A percentile compares a stretch with the other conserved stretches of the same genome.
Evolutionary conservation across 2,888 invertebrate genomes (phyloP).

Genomic region (Cistogaster globosa): DNA sequence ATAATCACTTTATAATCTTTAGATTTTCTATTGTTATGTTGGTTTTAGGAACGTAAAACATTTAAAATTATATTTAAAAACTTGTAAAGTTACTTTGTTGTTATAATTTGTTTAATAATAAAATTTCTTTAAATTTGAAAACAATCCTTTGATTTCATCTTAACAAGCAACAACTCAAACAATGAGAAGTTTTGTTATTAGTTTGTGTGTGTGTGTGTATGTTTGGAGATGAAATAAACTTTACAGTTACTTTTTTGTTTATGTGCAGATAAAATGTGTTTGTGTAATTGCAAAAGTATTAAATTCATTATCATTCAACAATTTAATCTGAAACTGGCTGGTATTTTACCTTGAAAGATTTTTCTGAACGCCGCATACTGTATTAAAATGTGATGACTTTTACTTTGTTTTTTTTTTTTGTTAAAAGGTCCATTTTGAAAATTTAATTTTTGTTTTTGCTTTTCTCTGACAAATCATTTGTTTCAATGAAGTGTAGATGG

Average conservation of each 20-base stretch:
- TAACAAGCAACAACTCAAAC: conserved; percentile 25
- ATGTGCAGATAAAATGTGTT: neutral
- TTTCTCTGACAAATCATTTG: conserved; percentile 48
- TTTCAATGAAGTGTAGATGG: conserved; percentile 31
- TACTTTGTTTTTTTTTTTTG: conserved; percentile 50
- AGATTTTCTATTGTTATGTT: conserved; percentile 18
- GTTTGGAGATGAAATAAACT: neutral
- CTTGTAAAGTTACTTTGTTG: conserved; percentile 31
- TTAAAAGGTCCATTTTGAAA: conserved; percentile 35
- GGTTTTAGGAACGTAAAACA: conserved; percentile 22
- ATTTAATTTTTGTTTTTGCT: neutral
- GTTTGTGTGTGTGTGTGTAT: neutral
- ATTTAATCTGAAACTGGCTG: conserved; percentile 56
- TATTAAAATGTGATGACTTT: conserved; percentile 50
- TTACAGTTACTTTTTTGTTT: conserved; percentile 11
- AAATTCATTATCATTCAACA: conserved; percentile 69
- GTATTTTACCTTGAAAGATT: conserved; percentile 42
- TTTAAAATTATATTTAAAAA: conserved; percentile 25
- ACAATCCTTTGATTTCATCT: conserved; percentile 43
- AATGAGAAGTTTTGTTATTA: conserved; percentile 11
- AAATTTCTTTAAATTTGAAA: conserved; percentile 34
- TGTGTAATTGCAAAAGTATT: conserved; percentile 39
- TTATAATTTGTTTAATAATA: conserved; percentile 45
- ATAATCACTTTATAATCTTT: conserved; percentile 25
- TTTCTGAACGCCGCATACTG: neutral